A percentile compares a stretch with the other conserved stretches of the same genome.
Evolutionary conservation across 64 coral and sea anemone genomes (phyloP).

Genomic region (Pachyseris speciosa): DNA sequence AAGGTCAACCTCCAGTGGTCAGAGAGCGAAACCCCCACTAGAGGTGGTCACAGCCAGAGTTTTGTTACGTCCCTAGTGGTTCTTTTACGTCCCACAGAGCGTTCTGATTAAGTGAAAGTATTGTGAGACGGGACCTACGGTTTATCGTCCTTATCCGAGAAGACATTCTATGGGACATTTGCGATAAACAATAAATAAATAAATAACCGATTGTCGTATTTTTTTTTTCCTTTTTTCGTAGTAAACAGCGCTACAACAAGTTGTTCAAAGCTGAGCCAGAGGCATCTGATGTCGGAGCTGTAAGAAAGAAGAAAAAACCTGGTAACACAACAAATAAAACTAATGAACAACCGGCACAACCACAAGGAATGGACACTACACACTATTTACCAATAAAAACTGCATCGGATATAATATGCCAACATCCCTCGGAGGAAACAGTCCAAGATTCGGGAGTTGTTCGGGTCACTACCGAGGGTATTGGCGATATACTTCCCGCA

Average conservation of each 20-base stretch:
- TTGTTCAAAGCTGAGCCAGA: conserved; percentile 9
- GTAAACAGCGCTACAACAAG: conserved; percentile 50
- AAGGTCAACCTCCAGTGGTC: too few relatives aligned
- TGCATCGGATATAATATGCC: background rate
- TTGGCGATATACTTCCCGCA: background rate
- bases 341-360: background rate
- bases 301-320: background rate
- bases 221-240: background rate
- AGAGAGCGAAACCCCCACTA: too few relatives aligned
- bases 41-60: too few relatives aligned
- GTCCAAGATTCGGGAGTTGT: background rate
- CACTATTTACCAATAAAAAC: background rate
- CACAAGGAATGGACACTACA: background rate
- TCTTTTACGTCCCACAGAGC: too few relatives aligned
- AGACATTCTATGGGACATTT: too few relatives aligned
- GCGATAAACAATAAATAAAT: background rate
- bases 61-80: too few relatives aligned
- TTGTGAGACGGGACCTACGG: too few relatives aligned
- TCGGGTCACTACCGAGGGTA: background rate
- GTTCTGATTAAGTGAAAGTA: background rate
- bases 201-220: background rate
- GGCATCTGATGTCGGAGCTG: background rate
- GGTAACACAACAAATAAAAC: background rate
- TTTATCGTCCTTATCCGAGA: too few relatives aligned
- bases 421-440: background rate